Evolutionary conservation across 2,113 vertebrate species (phyloP), one percentile per base, ranked within the genome.

Genomic region (Maccullochella peelii): DNA sequence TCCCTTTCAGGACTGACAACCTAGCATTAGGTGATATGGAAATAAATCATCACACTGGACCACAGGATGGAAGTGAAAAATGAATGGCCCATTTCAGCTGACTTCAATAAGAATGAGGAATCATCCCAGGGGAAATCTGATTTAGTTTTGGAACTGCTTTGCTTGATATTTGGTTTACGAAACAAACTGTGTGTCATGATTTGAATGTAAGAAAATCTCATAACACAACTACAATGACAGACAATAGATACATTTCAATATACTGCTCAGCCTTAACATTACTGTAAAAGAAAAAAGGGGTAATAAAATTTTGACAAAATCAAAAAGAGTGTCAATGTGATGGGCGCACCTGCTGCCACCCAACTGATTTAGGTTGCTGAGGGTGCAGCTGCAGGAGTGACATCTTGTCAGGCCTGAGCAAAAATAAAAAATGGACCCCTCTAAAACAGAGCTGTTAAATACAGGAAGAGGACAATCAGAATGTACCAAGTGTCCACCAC

Each of bases 101-200:
- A 50, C 10, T 20, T 33, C 33, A 30, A 52, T 16, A 58, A 40
- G 62, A 81, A 66, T n/a, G 5, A 57, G 61, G 15, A 73, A 30
- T 36, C 20, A 30, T 62, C 61, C 44, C 44, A 18, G 33, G 40
- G 55, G 71, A 59, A 83, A 90, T 82, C 42, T n/a, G 50, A 65
- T 54, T 76, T 33, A 1, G 8, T 9, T n/a, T n/a, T n/a, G n/a
- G n/a, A 25, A 62, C 59, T 16, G 36, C 20, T 38, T 54, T 25
- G 59, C 52, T 52, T 2, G 8, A 44, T 20, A n/a, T 78, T 30
- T 21, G 1, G 33, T 18, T 40, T 12, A 61, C 4, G 16, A 58
- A 36, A n/a, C 15, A 47, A 36, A 63, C 7, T 21, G 16, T 78
- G 52, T 72, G 36, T 25, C n/a, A 50, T 2, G 33, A 36, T 69